A percentile compares a stretch with the other conserved stretches of the same genome.
phyloP scores from a whole-genome alignment of 2,797 vertebrate species.

The Ctenosaura bakeri region DNA sequence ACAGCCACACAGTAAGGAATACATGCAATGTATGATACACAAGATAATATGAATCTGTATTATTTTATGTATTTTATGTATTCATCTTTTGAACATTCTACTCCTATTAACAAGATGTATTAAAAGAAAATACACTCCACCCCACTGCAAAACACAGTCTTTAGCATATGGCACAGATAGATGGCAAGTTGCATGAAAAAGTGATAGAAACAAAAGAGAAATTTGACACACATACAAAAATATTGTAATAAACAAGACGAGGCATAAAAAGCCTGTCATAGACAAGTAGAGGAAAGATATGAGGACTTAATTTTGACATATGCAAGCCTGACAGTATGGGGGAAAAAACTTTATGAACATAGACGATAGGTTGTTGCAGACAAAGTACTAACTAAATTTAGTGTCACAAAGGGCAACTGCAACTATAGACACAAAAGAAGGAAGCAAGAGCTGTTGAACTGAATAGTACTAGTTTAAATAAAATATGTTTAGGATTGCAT shows the following conservation, averaged over 20 bases:
- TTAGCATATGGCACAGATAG: neutral
- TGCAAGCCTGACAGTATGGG: neutral
- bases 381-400: conserved; percentile 1
- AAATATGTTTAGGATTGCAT: neutral
- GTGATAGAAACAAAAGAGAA: neutral
- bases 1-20: neutral
- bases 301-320: neutral
- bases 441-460: neutral
- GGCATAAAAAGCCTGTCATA: neutral
- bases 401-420: neutral
- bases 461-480: neutral
- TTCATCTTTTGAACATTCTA: neutral
- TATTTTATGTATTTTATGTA: neutral
- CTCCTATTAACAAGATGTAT: neutral
- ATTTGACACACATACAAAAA: neutral
- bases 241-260: neutral
- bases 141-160: neutral
- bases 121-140: neutral
- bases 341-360: neutral
- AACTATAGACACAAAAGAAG: neutral
- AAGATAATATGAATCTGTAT: neutral
- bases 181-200: neutral
- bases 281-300: neutral
- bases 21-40: neutral
- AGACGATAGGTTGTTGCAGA: neutral